Conservation (phyloP, 2,888 invertebrate genomes). For the Drosophila borborema region DNA sequence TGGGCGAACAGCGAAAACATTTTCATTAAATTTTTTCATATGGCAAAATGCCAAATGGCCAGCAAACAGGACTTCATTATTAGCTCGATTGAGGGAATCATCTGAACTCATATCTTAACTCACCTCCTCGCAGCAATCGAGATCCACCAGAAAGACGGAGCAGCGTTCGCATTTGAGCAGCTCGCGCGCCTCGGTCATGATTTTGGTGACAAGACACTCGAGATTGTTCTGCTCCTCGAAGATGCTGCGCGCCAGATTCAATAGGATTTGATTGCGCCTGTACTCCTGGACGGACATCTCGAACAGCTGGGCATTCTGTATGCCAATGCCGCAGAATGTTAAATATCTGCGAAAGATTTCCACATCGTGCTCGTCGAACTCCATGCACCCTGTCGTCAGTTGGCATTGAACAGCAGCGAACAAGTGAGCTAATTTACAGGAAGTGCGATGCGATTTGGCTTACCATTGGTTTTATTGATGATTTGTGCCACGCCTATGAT, state of each 20-base stretch:
- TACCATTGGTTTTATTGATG: constrained; percentile 96
- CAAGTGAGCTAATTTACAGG: constrained; percentile 5
- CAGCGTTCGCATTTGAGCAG: constrained; percentile 96
- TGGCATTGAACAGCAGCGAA: not conserved
- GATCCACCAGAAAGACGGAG: constrained; percentile 94
- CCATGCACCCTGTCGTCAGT: constrained; percentile 87
- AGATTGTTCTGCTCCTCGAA: constrained; percentile 98
- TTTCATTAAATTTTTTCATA: constrained; percentile 34
- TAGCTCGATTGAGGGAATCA: not conserved
- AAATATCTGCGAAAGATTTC: constrained; percentile 94
- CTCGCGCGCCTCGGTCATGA: constrained; percentile 97
- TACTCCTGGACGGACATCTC: constrained; percentile 98
- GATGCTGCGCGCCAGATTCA: constrained; percentile 96
- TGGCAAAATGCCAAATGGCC: constrained; percentile 13
- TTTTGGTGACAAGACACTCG: constrained; percentile 97
- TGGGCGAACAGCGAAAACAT: constrained; percentile 4
- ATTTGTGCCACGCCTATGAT: constrained; percentile 99
- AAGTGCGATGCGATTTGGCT: constrained; percentile 15
- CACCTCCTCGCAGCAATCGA: constrained; percentile 95
- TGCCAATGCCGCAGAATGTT: constrained; percentile 97
- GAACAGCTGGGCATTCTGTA: constrained; percentile 97
- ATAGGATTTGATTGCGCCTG: constrained; percentile 95
- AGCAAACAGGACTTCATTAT: constrained; percentile 24
- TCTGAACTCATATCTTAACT: constrained; percentile 82
- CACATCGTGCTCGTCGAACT: constrained; percentile 95